Conservation (phyloP, 1,140 invertebrate species). For the Phenacoccus solenopsis region DNA sequence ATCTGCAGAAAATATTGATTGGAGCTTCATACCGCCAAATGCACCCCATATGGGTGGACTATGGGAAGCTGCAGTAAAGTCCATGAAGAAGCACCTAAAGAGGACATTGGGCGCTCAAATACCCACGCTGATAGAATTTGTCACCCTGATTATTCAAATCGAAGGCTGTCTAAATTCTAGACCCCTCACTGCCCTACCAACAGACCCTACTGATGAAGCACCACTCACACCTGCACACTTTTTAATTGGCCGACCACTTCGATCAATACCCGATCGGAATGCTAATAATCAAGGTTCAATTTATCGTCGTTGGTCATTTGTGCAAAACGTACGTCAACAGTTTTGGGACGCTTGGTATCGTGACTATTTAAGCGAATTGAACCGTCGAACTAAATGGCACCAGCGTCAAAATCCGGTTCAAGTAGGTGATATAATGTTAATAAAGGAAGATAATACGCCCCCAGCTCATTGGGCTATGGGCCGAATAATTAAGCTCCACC, state of each 20-base stretch:
- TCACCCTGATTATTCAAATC: not conserved
- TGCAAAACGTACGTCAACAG: not conserved
- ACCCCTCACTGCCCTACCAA: not conserved
- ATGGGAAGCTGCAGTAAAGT: slow-evolving; percentile 29
- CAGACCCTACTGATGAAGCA: not conserved
- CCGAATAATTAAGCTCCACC: not conserved
- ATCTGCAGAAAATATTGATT: not conserved
- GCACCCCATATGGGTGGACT: slow-evolving; percentile 29
- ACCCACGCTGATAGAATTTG: not conserved
- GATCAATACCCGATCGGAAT: too few relatives aligned
- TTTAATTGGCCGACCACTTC: not conserved
- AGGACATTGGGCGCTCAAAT: not conserved
- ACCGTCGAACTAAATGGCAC: not conserved
- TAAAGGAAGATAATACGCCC: not conserved
- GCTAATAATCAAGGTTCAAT: not conserved
- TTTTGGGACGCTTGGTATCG: not conserved
- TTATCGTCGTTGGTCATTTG: not conserved
- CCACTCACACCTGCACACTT: not conserved
- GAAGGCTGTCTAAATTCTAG: not conserved
- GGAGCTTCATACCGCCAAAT: slow-evolving; percentile 21
- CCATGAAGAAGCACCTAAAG: slow-evolving; percentile 26
- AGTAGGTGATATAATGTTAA: not conserved
- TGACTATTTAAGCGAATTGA: not conserved
- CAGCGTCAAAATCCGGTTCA: not conserved
- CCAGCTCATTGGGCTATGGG: not conserved